Base-by-base conservation (phyloP, 2,888 invertebrate species). In the Dermolepida albohirtum region DNA sequence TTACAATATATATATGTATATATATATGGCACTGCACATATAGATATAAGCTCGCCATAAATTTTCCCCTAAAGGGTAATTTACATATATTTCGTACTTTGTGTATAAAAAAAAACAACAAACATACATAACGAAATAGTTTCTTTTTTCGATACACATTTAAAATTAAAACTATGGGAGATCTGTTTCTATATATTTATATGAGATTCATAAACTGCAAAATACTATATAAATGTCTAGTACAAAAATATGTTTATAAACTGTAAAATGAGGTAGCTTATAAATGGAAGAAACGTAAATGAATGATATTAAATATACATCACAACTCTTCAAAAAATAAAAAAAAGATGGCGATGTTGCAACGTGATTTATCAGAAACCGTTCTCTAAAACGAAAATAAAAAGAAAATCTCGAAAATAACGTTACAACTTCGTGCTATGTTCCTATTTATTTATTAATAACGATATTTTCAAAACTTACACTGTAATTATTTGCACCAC, bases 11-110 rank as follows among this genome's bases (percentile, higher is more conserved):
- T 52, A 22, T 22, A 22, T 22, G 22, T 22, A 72, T 74, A 70
- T 74, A 72, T 72, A 77, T 80, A 81, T 81, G 81, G 81, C 80
- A 81, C 81, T 79, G 80, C 79, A 79, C 78, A 80, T 73, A 73
- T 71, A 72, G 51, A 66, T 65, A 72, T 78, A 80, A 79, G 79
- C 79, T 79, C 78, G 78, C 80, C 79, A 80, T 78, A 71, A 73
- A 72, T 71, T 74, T 71, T 76, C 75, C 74, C 74, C 73, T 73
- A 76, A 73, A 74, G 76, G 66, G 68, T 47, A 51, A 52, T 50
- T 62, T 62, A 69, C 66, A 69, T 65, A 69, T 72, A 66, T 74
- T 71, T 67, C 52, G 44, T 66, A 70, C 73, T 73, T 73, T 76
- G 76, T 29, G 34, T 74, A 76, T 73, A 73, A 70, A 78, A 78